Evolutionary conservation across 2,113 vertebrate species (phyloP), one percentile per base, ranked within the genome.

Genomic region (Brachyistius frenatus): DNA sequence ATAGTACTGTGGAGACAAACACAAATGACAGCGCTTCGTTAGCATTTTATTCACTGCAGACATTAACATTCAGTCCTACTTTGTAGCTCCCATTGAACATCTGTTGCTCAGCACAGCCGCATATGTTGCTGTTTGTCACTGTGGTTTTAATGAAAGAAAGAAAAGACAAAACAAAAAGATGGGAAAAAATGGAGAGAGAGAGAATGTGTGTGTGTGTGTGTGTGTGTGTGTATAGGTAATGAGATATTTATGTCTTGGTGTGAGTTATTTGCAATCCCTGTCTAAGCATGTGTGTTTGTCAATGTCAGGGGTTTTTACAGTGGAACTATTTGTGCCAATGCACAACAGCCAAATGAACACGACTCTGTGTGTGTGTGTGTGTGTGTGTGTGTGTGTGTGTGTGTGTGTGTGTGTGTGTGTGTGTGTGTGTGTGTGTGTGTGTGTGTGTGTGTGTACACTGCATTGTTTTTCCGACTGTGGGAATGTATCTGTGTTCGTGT

Each of bases 1-100:
- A 33, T 93, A 93, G 81, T 93, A 93, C 93, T 93, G 91, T 23
- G 80, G 70, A 90, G 80, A 90, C 67, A 84, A 85, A 87, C 57
- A 84, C 36, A 88, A 61, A 76, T 2, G 39, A 83, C 65, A 65
- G 31, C 7, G 71, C 44, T 46, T 65, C 8, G 56, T 88, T 86
- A 88, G 63, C 60, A 68, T 87, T 69, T 88, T 52, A 72, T 41
- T 76, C 70, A 71, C 63, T 31, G 39, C 62, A 36, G 71, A 63
- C 63, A 71, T 82, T 66, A 80, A 63, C 69, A 64, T 61, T 81
- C 74, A 67, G 50, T 46, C 61, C 65, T 65, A 68, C 78, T 80
- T 71, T 78, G 63, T 41, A 53, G 39, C 56, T 68, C 66, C 71
- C 67, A 47, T 63, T 54, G 62, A 86, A 80, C 85, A 87, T 76